phyloP scores from a whole-genome alignment of 2,797 vertebrate genomes.

The Amblyraja radiata region DNA sequence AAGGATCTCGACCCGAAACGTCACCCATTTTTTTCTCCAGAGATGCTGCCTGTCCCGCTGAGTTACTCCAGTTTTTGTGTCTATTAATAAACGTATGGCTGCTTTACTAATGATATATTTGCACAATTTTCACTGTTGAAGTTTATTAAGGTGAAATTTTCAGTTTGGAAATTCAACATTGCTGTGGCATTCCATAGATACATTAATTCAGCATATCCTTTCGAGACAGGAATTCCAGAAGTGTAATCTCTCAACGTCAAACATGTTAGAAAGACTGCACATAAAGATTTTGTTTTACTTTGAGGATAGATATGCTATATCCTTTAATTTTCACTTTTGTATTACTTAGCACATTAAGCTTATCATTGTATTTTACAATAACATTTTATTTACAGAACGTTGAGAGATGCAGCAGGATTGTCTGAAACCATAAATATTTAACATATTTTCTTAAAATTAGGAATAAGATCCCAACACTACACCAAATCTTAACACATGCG shows the following conservation, averaged over 20 bases:
- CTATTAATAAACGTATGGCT: background rate
- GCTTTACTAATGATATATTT: constrained; percentile 7
- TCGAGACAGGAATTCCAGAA: background rate
- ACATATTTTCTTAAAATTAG: constrained; percentile 5
- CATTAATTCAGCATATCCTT: background rate
- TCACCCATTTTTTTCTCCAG: too few relatives aligned
- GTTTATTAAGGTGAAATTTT: constrained; percentile 10
- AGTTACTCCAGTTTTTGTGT: too few relatives aligned
- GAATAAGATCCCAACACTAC: background rate
- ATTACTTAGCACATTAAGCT: constrained; percentile 1
- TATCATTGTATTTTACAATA: background rate
- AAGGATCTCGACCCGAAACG: too few relatives aligned
- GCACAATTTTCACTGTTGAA: background rate
- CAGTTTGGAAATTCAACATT: background rate
- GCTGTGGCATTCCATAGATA: background rate
- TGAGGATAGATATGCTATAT: background rate
- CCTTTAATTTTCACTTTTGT: background rate
- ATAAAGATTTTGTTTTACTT: background rate
- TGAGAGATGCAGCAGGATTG: constrained; percentile 13
- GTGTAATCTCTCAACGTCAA: background rate
- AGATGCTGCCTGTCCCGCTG: too few relatives aligned
- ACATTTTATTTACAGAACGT: constrained; percentile 15
- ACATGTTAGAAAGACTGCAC: background rate
- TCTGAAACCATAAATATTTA: background rate
- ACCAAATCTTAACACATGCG: background rate